phyloP scores from a whole-genome alignment of 2,888 invertebrate genomes.

The Nowickia ferox region DNA sequence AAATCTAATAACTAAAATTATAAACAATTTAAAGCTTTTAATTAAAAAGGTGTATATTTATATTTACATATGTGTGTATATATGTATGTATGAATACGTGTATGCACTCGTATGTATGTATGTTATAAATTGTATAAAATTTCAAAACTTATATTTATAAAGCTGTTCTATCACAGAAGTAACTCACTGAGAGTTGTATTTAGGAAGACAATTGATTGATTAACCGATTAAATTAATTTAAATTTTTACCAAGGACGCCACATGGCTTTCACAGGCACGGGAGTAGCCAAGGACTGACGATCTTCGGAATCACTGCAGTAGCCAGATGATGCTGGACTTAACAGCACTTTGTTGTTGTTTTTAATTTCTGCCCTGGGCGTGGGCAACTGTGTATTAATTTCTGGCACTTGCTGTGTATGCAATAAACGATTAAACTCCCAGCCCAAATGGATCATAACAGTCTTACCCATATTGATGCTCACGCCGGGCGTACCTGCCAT shows the following conservation, averaged over 20 bases:
- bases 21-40: slow-evolving; percentile 57
- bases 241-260: slow-evolving; percentile 73
- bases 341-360: slow-evolving; percentile 63
- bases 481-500: slow-evolving; percentile 93
- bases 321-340: slow-evolving; percentile 81
- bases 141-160: slow-evolving; percentile 63
- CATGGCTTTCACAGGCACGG: slow-evolving; percentile 44
- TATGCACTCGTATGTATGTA: neutral
- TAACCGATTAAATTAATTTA: neutral
- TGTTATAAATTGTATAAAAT: slow-evolving; percentile 22
- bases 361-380: neutral
- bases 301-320: slow-evolving; percentile 78
- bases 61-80: neutral
- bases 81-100: neutral
- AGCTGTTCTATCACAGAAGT: slow-evolving; percentile 67
- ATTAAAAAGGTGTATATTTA: neutral
- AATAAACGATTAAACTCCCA: slow-evolving; percentile 87
- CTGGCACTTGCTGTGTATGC: slow-evolving; percentile 52
- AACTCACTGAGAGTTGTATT: slow-evolving; percentile 48
- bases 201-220: slow-evolving; percentile 62
- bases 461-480: slow-evolving; percentile 92
- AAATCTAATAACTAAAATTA: slow-evolving; percentile 39
- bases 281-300: slow-evolving; percentile 67
- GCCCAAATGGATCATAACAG: slow-evolving; percentile 94
- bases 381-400: slow-evolving; percentile 3